Conservation (phyloP, 2,888 invertebrate genomes). For the Caenorhabditis angaria region DNA sequence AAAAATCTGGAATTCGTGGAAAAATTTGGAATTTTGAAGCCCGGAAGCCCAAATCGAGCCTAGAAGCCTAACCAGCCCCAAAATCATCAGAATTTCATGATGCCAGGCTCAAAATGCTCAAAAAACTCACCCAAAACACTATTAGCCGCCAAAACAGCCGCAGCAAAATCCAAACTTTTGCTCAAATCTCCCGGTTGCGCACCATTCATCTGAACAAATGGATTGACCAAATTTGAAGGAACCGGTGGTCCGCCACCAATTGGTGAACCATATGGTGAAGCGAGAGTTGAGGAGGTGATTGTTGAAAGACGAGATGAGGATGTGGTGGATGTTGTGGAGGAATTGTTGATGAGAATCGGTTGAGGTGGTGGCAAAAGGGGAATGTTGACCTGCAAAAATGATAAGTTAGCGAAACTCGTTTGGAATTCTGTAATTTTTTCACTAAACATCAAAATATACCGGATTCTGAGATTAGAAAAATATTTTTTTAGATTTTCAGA, state of each 20-base stretch:
- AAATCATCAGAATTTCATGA: no score
- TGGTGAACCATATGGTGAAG: slow-evolving; percentile 46
- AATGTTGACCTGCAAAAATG: slow-evolving; percentile 17
- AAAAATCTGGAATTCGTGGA: no score
- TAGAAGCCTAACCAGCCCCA: no score
- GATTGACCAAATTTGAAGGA: slow-evolving; percentile 20
- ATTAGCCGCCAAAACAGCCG: slow-evolving; percentile 48
- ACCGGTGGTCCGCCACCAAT: slow-evolving; percentile 28
- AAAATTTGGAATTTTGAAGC: no score
- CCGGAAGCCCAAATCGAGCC: no score
- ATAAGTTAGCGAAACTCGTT: neutral
- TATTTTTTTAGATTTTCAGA: no score
- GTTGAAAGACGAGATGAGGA: slow-evolving; percentile 17
- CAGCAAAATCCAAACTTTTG: slow-evolving; percentile 38
- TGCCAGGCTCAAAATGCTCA: no score
- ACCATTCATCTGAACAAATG: slow-evolving; percentile 35
- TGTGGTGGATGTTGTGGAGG: neutral
- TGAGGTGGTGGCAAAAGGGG: slow-evolving; percentile 24
- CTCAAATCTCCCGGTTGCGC: slow-evolving; percentile 6
- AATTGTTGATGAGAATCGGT: neutral
- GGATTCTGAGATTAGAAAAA: no score
- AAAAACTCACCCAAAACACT: no score
- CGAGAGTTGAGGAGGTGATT: slow-evolving; percentile 22
- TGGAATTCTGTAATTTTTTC: no score
- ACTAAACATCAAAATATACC: no score